A percentile compares a stretch with the other conserved stretches of the same genome.
Conservation (phyloP, 2,113 vertebrate species). For the Antechinus stuartii region DNA sequence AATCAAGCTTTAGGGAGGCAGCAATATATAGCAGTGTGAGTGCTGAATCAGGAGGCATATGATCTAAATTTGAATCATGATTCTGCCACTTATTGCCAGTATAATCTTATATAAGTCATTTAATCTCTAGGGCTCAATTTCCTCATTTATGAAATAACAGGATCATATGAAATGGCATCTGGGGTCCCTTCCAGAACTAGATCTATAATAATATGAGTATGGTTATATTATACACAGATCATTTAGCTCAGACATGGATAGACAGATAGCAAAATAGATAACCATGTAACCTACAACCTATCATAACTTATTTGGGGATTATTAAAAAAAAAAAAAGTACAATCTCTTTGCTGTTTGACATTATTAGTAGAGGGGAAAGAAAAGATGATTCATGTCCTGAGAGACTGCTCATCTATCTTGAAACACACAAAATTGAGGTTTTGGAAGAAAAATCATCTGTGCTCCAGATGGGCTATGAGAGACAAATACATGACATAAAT, state of each 20-base stretch:
- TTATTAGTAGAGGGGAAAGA: too few relatives aligned
- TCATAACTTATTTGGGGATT: too few relatives aligned
- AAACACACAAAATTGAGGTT: too few relatives aligned
- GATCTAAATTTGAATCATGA: not conserved
- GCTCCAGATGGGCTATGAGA: too few relatives aligned
- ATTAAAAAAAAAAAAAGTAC: too few relatives aligned
- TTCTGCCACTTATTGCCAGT: not conserved
- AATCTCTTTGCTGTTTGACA: too few relatives aligned
- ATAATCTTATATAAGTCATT: not conserved
- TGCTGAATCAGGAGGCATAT: not conserved
- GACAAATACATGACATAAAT: too few relatives aligned
- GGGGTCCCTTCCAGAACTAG: not conserved
- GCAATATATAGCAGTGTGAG: not conserved
- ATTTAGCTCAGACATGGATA: not conserved
- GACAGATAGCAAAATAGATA: not conserved
- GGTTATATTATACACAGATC: not conserved
- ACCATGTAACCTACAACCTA: too few relatives aligned
- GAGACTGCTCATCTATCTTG: too few relatives aligned
- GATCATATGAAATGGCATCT: not conserved
- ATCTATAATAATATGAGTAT: not conserved
- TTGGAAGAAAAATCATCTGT: too few relatives aligned
- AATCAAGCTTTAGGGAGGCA: not conserved
- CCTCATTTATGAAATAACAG: not conserved
- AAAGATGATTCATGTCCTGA: too few relatives aligned
- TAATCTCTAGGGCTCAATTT: not conserved